A percentile compares a stretch with the other conserved stretches of the same genome.
Evolutionary conservation across 2,888 invertebrate genomes (phyloP).

Genomic region (Leptinotarsa tumamoca): DNA sequence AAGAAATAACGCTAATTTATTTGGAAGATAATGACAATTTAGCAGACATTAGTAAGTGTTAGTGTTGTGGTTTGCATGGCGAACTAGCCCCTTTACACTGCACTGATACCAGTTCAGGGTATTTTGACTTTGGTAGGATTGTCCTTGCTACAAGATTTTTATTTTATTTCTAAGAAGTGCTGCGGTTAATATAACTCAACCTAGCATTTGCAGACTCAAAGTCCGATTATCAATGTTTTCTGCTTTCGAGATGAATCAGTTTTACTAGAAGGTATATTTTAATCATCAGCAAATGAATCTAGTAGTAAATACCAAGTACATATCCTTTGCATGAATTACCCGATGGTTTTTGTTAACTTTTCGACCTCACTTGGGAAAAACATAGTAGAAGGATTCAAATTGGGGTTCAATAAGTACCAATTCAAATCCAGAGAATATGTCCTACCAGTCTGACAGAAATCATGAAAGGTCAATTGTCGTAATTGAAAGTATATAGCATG

Average conservation of each 20-base stretch:
- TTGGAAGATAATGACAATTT: conserved; percentile 83
- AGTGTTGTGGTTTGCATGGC: conserved; percentile 74
- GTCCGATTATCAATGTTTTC: neutral
- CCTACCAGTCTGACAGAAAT: too few relatives aligned
- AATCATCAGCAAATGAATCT: neutral
- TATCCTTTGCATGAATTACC: neutral
- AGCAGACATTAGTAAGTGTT: conserved; percentile 74
- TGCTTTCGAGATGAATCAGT: neutral
- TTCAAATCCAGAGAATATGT: too few relatives aligned
- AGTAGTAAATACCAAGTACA: neutral
- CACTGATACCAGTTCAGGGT: conserved; percentile 52
- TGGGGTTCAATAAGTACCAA: too few relatives aligned
- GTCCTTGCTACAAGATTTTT: conserved; percentile 8
- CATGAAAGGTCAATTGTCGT: too few relatives aligned
- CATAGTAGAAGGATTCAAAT: too few relatives aligned
- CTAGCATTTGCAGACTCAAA: neutral
- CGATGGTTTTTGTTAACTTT: neutral
- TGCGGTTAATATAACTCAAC: neutral
- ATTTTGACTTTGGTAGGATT: conserved; percentile 41
- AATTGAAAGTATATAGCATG: too few relatives aligned
- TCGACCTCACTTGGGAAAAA: neutral
- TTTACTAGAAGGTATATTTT: neutral
- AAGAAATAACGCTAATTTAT: conserved; percentile 93
- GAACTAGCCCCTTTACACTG: conserved; percentile 50
- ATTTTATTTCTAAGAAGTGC: conserved; percentile 3